Conservation (phyloP, 2,797 vertebrate species). For the Poeciliopsis infans region DNA sequence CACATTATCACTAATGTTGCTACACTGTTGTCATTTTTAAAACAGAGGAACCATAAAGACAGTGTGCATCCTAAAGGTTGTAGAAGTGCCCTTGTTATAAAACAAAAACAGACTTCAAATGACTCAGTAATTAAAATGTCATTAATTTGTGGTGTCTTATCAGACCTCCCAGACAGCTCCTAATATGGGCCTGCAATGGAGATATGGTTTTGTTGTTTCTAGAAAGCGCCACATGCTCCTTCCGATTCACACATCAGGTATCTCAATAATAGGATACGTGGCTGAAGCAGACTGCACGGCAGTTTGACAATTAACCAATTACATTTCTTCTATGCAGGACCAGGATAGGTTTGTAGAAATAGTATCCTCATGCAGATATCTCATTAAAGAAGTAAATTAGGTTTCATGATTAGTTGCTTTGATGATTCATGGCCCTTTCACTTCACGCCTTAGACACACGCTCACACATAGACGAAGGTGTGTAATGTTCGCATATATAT, state of each 20-base stretch:
- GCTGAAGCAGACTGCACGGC: constrained; percentile 41
- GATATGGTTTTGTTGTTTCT: constrained; percentile 51
- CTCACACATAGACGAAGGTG: constrained; percentile 11
- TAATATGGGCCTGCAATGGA: constrained; percentile 67
- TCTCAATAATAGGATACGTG: constrained; percentile 66
- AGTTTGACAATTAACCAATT: constrained; percentile 74
- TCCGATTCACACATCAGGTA: constrained; percentile 51
- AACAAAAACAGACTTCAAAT: constrained; percentile 69
- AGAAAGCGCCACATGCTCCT: constrained; percentile 51
- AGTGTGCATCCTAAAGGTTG: constrained; percentile 48
- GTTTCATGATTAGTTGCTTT: constrained; percentile 62
- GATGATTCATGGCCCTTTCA: constrained; percentile 49
- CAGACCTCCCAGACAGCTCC: constrained; percentile 71
- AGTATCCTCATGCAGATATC: constrained; percentile 58
- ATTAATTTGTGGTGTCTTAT: constrained; percentile 76
- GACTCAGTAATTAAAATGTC: constrained; percentile 78
- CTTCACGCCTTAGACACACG: constrained; percentile 22
- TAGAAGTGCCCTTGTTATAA: constrained; percentile 59
- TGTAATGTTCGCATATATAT: constrained; percentile 7
- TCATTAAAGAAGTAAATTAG: constrained; percentile 76
- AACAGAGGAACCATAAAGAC: constrained; percentile 49
- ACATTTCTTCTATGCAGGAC: constrained; percentile 62
- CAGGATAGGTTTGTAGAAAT: constrained; percentile 54
- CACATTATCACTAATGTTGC: constrained; percentile 30
- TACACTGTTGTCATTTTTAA: constrained; percentile 48